phyloP scores from a whole-genome alignment of 2,797 vertebrate genomes.

The Alectoris magna region DNA sequence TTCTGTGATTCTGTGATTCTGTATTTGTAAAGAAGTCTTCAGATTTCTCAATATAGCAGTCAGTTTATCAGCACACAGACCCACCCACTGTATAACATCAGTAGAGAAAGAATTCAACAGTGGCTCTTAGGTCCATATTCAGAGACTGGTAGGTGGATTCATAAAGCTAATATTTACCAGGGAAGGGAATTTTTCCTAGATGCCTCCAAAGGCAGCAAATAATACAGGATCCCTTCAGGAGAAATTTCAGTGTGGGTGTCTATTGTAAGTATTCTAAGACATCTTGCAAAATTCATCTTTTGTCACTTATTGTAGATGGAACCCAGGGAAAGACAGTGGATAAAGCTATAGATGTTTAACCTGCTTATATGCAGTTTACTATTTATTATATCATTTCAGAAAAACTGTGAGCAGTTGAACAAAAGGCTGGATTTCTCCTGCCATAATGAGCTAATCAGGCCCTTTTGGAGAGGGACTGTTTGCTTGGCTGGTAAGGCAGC shows the following conservation, averaged over 20 bases:
- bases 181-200: not conserved
- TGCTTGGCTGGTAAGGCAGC: not conserved
- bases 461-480: not conserved
- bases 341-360: not conserved
- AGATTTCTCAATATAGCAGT: no score
- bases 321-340: not conserved
- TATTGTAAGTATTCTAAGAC: not conserved
- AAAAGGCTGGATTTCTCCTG: not conserved
- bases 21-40: not conserved
- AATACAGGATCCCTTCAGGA: not conserved
- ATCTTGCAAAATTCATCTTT: not conserved
- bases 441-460: not conserved
- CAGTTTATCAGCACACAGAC: not conserved
- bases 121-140: not conserved
- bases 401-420: not conserved
- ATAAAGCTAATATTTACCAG: not conserved
- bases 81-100: rapidly evolving
- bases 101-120: not conserved
- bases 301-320: not conserved
- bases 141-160: not conserved
- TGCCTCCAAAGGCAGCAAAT: not conserved
- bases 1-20: no score
- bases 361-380: not conserved
- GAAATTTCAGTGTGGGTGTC: not conserved
- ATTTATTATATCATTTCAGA: not conserved